Evolutionary conservation across 2,888 invertebrate genomes (phyloP).

Genomic region (Drosophila infuscata): DNA sequence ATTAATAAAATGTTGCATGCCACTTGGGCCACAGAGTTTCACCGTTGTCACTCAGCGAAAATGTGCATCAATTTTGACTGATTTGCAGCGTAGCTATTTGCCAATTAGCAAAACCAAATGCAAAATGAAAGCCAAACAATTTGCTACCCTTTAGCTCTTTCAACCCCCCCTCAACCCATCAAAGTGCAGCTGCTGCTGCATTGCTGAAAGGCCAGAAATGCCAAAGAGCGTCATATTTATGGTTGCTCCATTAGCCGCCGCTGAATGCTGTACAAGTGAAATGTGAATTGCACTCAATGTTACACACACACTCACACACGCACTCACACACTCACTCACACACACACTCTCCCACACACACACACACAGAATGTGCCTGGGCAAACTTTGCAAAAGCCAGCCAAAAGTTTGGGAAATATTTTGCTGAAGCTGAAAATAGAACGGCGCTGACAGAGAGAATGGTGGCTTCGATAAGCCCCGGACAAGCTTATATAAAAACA

Average conservation of each 20-base stretch:
- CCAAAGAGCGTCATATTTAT: slow-evolving; percentile 27
- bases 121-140: slow-evolving; percentile 46
- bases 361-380: slow-evolving; percentile 1
- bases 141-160: slow-evolving; percentile 30
- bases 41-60: background rate
- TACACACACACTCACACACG: background rate
- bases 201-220: slow-evolving; percentile 25
- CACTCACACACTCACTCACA: background rate
- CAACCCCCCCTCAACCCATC: slow-evolving; percentile 4
- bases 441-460: slow-evolving; percentile 26
- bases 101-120: slow-evolving; percentile 13
- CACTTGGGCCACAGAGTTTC: slow-evolving; percentile 4
- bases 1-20: background rate
- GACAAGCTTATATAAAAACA: slow-evolving; percentile 56
- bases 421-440: slow-evolving; percentile 34
- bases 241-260: slow-evolving; percentile 39
- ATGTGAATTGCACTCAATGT: slow-evolving; percentile 19
- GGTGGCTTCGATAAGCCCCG: slow-evolving; percentile 48
- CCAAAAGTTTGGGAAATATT: slow-evolving; percentile 39
- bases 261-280: background rate
- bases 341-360: background rate
- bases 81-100: slow-evolving; percentile 15
- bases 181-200: slow-evolving; percentile 23
- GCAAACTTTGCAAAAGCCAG: slow-evolving; percentile 42
- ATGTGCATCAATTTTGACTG: background rate